A percentile compares a stretch with the other conserved stretches of the same genome.
These are phyloP conservation scores for Dicentrarchus labrax DNA, from an alignment of 2,113 vertebrate species.

Conservation along the genomic window DNA sequence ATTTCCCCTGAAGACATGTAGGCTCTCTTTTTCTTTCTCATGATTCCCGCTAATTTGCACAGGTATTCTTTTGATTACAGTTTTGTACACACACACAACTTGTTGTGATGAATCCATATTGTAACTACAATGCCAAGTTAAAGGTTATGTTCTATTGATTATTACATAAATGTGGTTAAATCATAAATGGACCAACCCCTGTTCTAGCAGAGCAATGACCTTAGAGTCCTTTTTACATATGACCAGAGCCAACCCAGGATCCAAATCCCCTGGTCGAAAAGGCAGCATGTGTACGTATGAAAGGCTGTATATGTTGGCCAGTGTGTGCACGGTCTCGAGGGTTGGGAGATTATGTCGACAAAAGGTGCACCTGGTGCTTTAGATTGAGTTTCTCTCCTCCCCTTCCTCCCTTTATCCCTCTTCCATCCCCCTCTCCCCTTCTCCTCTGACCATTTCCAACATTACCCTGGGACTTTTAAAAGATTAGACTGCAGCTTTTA, in stretches of 20 bases:
- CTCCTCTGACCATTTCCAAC: constrained; percentile 74
- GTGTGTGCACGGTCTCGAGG: constrained; percentile 79
- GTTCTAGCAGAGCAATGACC: constrained; percentile 43
- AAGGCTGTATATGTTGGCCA: constrained; percentile 76
- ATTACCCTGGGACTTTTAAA: constrained; percentile 82
- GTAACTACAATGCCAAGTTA: background rate
- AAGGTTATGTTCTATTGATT: constrained; percentile 40
- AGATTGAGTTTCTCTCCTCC: constrained; percentile 84
- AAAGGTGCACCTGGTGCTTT: constrained; percentile 86
- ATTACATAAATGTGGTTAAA: constrained; percentile 22
- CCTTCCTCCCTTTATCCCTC: constrained; percentile 73
- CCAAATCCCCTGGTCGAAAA: constrained; percentile 63
- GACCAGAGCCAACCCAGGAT: constrained; percentile 51
- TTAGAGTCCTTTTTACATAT: constrained; percentile 60
- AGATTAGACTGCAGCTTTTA: constrained; percentile 79
- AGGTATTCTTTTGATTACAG: constrained; percentile 14
- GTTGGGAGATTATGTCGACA: constrained; percentile 84
- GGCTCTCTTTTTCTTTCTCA: background rate
- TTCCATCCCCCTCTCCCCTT: constrained; percentile 74
- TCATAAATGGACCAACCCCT: constrained; percentile 21
- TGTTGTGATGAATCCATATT: background rate
- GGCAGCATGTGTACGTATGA: constrained; percentile 72
- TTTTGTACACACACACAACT: background rate
- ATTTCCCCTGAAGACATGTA: constrained; percentile 1
- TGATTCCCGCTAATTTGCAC: constrained; percentile 13